Conservation (phyloP, 2,113 vertebrate species). For the Asarcornis scutulata region DNA sequence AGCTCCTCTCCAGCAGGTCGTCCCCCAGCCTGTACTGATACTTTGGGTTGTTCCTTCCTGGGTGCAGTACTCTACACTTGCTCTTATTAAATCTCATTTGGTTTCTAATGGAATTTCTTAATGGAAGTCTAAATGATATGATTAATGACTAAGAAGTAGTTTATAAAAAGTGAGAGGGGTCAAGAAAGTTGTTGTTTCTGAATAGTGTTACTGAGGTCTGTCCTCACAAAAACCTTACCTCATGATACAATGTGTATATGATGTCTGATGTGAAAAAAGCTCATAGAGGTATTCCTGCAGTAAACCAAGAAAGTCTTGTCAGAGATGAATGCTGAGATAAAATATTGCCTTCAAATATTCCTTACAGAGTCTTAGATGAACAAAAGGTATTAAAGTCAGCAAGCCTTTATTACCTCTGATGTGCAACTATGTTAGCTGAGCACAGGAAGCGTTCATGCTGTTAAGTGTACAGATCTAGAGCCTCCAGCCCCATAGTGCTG, state of each 20-base stretch:
- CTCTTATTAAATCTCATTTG: no score
- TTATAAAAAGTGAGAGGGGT: fast-evolving
- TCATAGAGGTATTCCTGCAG: neutral
- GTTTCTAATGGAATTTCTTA: neutral
- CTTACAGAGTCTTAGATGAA: neutral
- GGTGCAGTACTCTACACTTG: no score
- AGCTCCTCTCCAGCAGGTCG: no score
- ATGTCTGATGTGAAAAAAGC: neutral
- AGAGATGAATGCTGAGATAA: neutral
- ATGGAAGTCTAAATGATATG: neutral
- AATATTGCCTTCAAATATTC: conserved; percentile 17
- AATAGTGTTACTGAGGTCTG: fast-evolving
- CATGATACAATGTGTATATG: fast-evolving
- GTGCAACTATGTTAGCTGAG: neutral
- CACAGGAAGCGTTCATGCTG: neutral
- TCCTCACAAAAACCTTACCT: neutral
- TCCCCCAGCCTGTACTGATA: no score
- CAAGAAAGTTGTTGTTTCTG: neutral
- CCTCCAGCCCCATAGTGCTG: neutral
- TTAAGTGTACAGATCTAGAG: neutral
- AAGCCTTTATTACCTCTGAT: conserved; percentile 9
- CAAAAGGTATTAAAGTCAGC: conserved; percentile 11
- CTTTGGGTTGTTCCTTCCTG: no score
- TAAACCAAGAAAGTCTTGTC: neutral
- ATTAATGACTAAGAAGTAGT: neutral